These are phyloP conservation scores for Drosophila prostipennis DNA, from an alignment of 2,888 invertebrate species.

Conservation along the genomic window DNA sequence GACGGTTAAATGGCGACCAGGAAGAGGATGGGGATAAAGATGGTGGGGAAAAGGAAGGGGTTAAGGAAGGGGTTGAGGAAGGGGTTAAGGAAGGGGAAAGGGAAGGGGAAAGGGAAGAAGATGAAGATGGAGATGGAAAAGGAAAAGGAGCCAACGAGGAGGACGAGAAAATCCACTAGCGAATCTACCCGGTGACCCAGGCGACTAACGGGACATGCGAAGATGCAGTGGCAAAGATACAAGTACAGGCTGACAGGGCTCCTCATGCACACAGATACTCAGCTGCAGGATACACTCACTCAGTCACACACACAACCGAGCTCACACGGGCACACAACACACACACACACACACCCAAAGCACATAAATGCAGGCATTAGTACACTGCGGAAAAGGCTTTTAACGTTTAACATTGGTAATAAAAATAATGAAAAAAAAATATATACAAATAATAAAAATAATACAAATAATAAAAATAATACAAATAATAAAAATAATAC, in stretches of 20 bases:
- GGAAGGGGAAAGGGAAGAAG: neutral
- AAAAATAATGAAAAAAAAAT: too few relatives aligned
- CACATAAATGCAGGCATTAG: constrained; percentile 33
- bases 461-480: too few relatives aligned
- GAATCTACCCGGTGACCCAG: constrained; percentile 44
- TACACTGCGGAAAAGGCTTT: constrained; percentile 12
- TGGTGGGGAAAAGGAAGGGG: neutral
- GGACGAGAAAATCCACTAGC: constrained; percentile 30
- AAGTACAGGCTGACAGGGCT: constrained; percentile 45
- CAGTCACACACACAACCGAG: constrained; percentile 3
- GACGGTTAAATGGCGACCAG: constrained; percentile 35
- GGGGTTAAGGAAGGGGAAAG: neutral
- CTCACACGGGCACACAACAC: constrained; percentile 4
- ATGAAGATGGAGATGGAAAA: too few relatives aligned
- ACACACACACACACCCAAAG: constrained; percentile 1
- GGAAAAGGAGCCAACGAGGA: constrained; percentile 1
- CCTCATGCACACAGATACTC: constrained; percentile 30
- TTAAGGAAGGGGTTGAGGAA: neutral
- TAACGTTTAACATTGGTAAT: too few relatives aligned
- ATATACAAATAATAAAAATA: too few relatives aligned
- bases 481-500: too few relatives aligned
- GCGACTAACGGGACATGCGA: constrained; percentile 44
- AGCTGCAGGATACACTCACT: constrained; percentile 21
- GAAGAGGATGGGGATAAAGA: constrained; percentile 11
- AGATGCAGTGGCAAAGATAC: constrained; percentile 65